These are phyloP conservation scores for Camponotus vicinus DNA, from an alignment of 1,140 invertebrate species.

Conservation along the genomic window DNA sequence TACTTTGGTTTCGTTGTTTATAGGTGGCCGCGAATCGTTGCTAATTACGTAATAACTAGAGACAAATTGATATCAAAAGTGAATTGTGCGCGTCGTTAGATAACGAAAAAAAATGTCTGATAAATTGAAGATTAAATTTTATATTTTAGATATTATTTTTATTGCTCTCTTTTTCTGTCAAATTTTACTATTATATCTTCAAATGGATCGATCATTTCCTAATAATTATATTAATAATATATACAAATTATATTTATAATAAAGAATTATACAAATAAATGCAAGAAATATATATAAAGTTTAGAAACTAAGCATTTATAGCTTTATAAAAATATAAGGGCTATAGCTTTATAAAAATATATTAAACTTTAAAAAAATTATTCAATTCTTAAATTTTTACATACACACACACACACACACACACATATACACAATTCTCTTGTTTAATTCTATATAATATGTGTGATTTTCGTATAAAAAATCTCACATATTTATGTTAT, in stretches of 20 bases:
- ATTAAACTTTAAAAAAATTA: neutral
- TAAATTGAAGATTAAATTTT: neutral
- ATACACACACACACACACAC: no score
- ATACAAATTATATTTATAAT: neutral
- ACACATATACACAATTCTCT: neutral
- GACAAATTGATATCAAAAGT: constrained; percentile 23
- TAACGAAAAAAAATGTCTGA: neutral
- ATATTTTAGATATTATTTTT: neutral
- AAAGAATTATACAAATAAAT: neutral
- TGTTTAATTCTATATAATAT: neutral
- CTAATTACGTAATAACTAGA: constrained; percentile 57
- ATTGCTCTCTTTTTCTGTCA: neutral
- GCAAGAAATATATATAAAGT: neutral
- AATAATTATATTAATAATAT: neutral
- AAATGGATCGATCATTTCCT: neutral
- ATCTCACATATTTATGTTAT: neutral
- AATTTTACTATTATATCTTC: neutral
- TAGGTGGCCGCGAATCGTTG: constrained; percentile 55
- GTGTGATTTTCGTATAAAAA: neutral
- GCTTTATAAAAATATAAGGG: neutral
- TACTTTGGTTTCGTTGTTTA: constrained; percentile 45
- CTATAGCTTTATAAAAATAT: no score
- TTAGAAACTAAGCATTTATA: neutral
- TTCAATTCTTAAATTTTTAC: neutral
- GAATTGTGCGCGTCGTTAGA: neutral